These are phyloP conservation scores for Tragulus kanchil DNA, from an alignment of 2,113 vertebrate species.

Conservation along the genomic window DNA sequence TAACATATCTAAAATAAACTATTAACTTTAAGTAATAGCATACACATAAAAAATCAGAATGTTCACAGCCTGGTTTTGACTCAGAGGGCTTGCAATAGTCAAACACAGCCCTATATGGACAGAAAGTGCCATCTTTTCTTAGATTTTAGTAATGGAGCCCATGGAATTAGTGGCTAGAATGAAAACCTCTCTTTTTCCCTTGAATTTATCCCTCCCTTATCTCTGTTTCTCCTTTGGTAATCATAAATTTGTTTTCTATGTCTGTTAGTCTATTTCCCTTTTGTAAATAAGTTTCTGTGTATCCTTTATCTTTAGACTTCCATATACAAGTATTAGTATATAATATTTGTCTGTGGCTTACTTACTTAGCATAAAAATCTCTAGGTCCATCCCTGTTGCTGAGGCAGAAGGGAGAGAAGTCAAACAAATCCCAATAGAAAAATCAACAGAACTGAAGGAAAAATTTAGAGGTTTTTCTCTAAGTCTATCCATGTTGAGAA, in stretches of 20 bases:
- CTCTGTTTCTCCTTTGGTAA: neutral
- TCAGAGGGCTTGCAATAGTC: neutral
- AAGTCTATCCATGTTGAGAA: neutral
- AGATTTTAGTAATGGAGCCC: neutral
- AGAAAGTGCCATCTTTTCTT: slow-evolving; percentile 37
- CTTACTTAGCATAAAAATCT: neutral
- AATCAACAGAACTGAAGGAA: neutral
- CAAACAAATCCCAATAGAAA: neutral
- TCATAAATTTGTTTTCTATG: neutral
- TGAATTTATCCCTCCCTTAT: neutral
- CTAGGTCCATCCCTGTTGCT: neutral
- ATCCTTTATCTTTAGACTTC: neutral
- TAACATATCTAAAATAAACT: slow-evolving; percentile 12
- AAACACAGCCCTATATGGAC: neutral
- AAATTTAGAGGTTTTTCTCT: neutral
- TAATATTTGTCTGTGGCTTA: neutral
- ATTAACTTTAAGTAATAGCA: neutral
- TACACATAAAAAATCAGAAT: slow-evolving; percentile 22
- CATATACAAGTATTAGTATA: neutral
- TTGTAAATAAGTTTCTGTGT: neutral
- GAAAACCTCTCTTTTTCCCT: neutral
- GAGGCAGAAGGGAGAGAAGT: neutral
- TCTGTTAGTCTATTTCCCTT: neutral
- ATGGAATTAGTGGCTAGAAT: neutral
- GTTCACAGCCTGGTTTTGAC: neutral